Conservation (phyloP, 2,113 vertebrate genomes). For the Phylloscopus trochilus region DNA sequence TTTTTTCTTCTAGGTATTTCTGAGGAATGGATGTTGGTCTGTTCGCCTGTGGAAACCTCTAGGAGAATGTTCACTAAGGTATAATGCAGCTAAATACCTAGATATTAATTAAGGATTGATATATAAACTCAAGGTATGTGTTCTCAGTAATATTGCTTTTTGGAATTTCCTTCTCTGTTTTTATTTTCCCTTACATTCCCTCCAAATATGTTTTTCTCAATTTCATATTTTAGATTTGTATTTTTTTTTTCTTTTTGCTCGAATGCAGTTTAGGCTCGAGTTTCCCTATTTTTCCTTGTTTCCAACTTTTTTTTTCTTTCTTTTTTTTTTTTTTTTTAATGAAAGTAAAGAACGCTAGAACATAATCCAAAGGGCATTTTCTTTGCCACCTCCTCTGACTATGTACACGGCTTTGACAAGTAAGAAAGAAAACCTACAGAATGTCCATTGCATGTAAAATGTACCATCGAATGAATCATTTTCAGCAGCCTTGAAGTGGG, state of each 20-base stretch:
- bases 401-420: not conserved
- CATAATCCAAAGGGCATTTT: not conserved
- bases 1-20: not conserved
- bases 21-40: not conserved
- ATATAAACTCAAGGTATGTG: not conserved
- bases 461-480: slow-evolving; percentile 14
- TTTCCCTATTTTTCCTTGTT: not conserved
- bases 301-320: not conserved
- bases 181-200: not conserved
- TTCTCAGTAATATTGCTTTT: not conserved
- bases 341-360: not conserved
- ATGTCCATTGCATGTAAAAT: not conserved
- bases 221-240: not conserved
- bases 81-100: not conserved
- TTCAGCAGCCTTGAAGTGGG: not conserved
- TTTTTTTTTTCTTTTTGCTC: not conserved
- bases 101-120: not conserved
- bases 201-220: not conserved
- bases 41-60: not conserved
- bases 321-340: not conserved
- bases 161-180: not conserved
- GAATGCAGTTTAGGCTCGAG: not conserved
- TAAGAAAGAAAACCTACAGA: not conserved
- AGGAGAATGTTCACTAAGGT: not conserved
- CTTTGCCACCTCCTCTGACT: not conserved